Evolutionary conservation across 2,797 vertebrate species (phyloP).

Genomic region (Muscicapa striata): DNA sequence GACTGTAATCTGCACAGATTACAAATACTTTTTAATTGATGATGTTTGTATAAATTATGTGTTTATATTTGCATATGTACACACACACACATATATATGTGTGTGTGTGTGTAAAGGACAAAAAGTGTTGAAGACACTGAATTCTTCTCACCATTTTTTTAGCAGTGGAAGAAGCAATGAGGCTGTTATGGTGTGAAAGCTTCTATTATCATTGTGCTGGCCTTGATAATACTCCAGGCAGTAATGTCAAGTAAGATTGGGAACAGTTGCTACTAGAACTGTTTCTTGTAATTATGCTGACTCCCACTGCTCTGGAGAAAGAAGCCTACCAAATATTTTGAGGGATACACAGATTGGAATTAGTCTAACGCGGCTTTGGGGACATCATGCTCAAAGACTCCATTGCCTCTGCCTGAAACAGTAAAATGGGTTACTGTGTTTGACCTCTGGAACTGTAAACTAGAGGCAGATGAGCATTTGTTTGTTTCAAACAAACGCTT

Average conservation of each 20-base stretch:
- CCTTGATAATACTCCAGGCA: not conserved
- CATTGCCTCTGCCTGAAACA: not conserved
- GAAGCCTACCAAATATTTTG: not conserved
- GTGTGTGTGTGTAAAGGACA: not conserved
- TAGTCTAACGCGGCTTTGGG: not conserved
- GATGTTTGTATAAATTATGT: not conserved
- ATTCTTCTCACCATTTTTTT: not conserved
- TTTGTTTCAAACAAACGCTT: not conserved
- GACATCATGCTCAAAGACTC: not conserved
- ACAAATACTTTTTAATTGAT: not conserved
- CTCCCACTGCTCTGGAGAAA: not conserved
- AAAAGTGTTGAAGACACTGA: not conserved
- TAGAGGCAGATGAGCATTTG: not conserved
- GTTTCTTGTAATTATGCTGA: not conserved
- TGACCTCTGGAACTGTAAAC: not conserved
- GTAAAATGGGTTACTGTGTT: not conserved
- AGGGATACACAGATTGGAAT: not conserved
- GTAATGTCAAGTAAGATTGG: not conserved
- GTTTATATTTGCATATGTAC: not conserved
- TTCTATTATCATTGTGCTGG: not conserved
- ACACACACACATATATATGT: fast-evolving
- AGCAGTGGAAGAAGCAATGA: not conserved
- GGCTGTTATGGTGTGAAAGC: not conserved
- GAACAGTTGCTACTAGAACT: not conserved
- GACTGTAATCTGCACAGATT: not conserved